Evolutionary conservation across 30 jellyfish, hydroid and myxozoan genomes (phyloP), one percentile per base, ranked within the genome.

Genomic region (Chrysaora quinquecirrha): DNA sequence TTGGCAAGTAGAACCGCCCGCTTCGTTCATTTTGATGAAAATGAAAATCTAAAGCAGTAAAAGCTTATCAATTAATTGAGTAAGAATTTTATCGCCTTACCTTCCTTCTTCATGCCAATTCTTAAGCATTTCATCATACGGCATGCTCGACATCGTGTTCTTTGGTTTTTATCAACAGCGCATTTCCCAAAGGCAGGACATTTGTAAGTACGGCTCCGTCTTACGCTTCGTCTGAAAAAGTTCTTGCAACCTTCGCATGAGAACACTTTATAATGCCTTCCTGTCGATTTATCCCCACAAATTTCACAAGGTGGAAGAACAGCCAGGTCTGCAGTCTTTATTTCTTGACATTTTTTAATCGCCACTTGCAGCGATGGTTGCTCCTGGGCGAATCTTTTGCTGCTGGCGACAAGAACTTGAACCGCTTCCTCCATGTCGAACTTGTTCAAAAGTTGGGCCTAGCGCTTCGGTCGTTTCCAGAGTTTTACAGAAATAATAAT

Each of bases 161-260:
- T 75, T 80, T 93, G 98, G 24, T 74, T 89, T 81, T 93, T 93
- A 48, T 93, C 97, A 10, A 93, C 98, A 50, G 92, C 97, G 71
- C 98, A 93, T 32, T 74, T 82, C 3, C 98, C 98, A 76, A 64
- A 86, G n/a, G 98, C 98, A 35, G 98, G 98, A 52, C 98, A 93
- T 43, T 78, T 86, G 85, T 93, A 93, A 35, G 75, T 73, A 34
- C 95, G 90, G 11, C 89, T 80, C 20, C 88, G 83, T 79, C 98
- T 87, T n/a, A 93, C 96, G 69, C 97, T 93, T 75, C 98, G 85
- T 12, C 98, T 86, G 89, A 93, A 93, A 77, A 93, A 93, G 54
- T 93, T 93, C 87, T 93, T 93, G 86, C 98, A 93, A 16, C 98
- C 98, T 69, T 93, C 98, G 76, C 98, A 93, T 1, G 98, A 93